phyloP scores from a whole-genome alignment of 2,888 invertebrate species.

The Caradrina kadenii region DNA sequence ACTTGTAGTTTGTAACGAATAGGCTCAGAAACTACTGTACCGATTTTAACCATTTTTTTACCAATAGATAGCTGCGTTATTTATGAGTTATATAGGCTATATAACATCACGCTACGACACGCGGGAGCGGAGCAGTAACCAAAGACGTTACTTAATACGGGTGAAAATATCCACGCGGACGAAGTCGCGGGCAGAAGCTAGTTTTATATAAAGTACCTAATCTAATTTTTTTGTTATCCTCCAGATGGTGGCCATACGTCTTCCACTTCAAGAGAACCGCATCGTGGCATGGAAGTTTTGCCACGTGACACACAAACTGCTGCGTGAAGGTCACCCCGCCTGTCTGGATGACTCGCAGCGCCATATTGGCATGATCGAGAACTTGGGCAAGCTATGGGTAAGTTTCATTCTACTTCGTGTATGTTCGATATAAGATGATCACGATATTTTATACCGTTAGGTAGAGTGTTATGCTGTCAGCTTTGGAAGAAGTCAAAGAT shows the following conservation, averaged over 20 bases:
- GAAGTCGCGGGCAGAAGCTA: no score
- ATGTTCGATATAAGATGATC: background rate
- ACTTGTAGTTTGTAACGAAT: no score
- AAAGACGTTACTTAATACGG: no score
- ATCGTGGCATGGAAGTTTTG: constrained; percentile 99
- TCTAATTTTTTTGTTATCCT: background rate
- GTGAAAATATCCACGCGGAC: no score
- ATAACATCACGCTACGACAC: no score
- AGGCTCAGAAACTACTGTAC: no score
- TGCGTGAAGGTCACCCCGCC: constrained; percentile 98
- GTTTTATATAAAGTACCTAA: no score
- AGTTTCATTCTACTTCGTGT: constrained; percentile 59
- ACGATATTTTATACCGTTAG: background rate
- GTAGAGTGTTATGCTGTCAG: background rate
- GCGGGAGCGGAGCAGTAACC: no score
- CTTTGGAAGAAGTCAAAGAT: no score
- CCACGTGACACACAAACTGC: constrained; percentile 98
- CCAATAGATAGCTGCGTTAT: no score
- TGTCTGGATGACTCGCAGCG: constrained; percentile 96
- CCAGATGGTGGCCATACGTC: constrained; percentile 90
- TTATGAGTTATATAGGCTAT: no score
- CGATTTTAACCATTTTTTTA: no score
- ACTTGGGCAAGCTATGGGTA: constrained; percentile 98
- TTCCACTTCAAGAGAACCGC: constrained; percentile 97
- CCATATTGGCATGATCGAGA: constrained; percentile 94